These are phyloP conservation scores for Pelecanus crispus DNA, from an alignment of 2,113 vertebrate genomes.

Conservation along the genomic window DNA sequence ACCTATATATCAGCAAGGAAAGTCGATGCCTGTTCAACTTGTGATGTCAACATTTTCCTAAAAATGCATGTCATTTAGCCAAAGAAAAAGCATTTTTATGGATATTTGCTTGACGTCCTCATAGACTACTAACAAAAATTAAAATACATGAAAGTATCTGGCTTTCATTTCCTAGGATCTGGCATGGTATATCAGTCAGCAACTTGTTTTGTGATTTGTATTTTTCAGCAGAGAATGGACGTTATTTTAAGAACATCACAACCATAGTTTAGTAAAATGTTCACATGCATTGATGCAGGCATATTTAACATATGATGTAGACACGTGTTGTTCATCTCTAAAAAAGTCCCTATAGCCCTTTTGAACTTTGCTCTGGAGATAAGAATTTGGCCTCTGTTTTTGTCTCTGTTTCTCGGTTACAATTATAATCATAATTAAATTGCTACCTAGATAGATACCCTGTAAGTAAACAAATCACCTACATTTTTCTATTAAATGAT, in stretches of 20 bases:
- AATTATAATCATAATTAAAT: constrained; percentile 27
- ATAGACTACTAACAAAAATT: background rate
- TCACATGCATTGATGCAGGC: background rate
- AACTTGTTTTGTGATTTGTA: background rate
- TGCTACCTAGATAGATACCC: background rate
- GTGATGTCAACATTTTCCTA: background rate
- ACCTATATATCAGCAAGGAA: background rate
- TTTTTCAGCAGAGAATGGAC: background rate
- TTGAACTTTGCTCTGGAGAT: background rate
- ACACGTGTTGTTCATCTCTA: background rate
- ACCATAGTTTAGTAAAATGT: background rate
- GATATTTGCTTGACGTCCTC: background rate
- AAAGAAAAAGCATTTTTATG: background rate
- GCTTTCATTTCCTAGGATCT: background rate
- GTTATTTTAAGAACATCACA: background rate
- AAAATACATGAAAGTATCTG: background rate
- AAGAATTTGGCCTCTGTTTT: constrained; percentile 12
- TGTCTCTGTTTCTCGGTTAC: background rate
- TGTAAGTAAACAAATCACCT: background rate
- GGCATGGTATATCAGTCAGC: background rate
- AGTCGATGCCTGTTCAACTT: background rate
- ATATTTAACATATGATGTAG: background rate
- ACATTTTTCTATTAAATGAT: background rate
- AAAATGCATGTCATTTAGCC: background rate
- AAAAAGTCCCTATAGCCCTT: background rate